Evolutionary conservation across 2,113 vertebrate genomes (phyloP).

Genomic region (Myotis yumanensis): DNA sequence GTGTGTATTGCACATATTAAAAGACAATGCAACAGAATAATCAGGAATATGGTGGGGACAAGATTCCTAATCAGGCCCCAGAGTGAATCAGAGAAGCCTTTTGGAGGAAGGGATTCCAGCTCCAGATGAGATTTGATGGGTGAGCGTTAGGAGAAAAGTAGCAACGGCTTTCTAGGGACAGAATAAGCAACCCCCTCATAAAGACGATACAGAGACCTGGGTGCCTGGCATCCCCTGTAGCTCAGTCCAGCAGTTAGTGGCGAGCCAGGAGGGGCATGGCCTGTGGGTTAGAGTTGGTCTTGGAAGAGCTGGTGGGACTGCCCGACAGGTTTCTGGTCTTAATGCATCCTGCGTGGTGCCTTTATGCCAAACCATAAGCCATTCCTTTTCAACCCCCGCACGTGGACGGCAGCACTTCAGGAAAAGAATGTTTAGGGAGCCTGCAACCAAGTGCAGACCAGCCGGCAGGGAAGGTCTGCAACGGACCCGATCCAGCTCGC

Average conservation of each 20-base stretch:
- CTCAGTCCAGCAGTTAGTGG: not conserved
- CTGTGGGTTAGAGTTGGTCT: not conserved
- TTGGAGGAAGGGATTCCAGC: not conserved
- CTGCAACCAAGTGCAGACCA: not conserved
- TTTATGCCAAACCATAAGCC: not conserved
- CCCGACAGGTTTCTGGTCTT: not conserved
- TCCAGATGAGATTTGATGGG: not conserved
- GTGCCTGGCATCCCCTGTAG: not conserved
- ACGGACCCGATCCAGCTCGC: not conserved
- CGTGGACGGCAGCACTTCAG: not conserved
- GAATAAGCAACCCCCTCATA: not conserved
- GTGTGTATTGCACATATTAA: not conserved
- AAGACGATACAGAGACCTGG: not conserved
- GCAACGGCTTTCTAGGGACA: conserved; percentile 25
- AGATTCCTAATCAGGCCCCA: not conserved
- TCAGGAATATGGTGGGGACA: not conserved
- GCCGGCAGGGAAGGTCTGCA: not conserved
- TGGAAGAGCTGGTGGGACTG: not conserved
- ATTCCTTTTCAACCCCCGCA: not conserved
- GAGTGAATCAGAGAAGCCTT: not conserved
- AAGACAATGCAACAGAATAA: conserved; percentile 16
- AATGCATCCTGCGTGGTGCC: not conserved
- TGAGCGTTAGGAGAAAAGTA: not conserved
- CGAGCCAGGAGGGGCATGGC: not conserved
- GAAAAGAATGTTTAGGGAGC: not conserved